These are phyloP conservation scores for Schmidtea mediterranea DNA, from an alignment of 1,140 invertebrate species.

Conservation along the genomic window DNA sequence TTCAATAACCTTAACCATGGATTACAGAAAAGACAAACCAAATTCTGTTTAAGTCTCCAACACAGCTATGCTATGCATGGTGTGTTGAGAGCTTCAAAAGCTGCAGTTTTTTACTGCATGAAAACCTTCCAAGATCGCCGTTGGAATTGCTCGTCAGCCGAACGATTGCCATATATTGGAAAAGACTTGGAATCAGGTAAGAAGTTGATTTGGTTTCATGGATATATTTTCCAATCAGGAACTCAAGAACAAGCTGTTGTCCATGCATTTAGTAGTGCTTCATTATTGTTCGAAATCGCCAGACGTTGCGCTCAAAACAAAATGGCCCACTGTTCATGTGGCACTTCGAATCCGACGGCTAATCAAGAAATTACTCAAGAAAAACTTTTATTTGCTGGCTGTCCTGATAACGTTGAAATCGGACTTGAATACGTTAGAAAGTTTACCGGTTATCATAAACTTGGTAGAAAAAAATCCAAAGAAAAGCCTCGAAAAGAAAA, in stretches of 20 bases:
- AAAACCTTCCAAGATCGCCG: conserved; percentile 2
- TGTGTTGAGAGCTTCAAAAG: not conserved
- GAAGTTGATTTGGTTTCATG: not conserved
- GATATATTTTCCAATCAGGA: not conserved
- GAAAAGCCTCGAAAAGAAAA: too few relatives aligned
- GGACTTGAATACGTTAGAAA: too few relatives aligned
- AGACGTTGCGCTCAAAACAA: not conserved
- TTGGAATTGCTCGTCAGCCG: not conserved
- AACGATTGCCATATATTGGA: not conserved
- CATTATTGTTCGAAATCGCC: conserved; percentile 2
- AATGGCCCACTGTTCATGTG: conserved; percentile 3
- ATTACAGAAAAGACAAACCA: not conserved
- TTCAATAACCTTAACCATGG: not conserved
- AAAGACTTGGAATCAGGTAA: not conserved
- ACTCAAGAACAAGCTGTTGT: conserved; percentile 5
- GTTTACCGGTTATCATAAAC: too few relatives aligned
- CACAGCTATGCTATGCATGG: not conserved
- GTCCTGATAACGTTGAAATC: too few relatives aligned
- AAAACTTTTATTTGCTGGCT: too few relatives aligned
- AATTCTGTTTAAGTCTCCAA: not conserved
- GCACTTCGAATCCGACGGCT: not conserved
- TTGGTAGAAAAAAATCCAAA: too few relatives aligned
- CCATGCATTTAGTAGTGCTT: not conserved
- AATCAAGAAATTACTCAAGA: too few relatives aligned
- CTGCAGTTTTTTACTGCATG: not conserved